Base-by-base conservation (phyloP, 2,797 vertebrate genomes). In the Enteromius fasciolatus region DNA sequence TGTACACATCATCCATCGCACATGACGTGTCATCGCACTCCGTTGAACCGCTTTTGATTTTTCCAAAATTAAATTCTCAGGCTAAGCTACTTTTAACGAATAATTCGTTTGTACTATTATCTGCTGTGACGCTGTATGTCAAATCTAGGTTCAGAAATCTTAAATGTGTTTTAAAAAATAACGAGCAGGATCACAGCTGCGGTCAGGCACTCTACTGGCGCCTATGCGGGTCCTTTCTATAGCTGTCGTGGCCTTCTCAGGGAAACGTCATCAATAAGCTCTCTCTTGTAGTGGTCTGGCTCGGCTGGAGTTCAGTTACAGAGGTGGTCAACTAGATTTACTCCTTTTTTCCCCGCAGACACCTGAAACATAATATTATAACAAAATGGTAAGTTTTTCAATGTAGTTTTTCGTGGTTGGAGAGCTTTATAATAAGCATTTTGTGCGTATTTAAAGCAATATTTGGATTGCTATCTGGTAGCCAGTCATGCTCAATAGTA, bases 181-280 rank as follows among this genome's bases (percentile, higher is more conserved):
- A 63, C 61, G 14, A 7, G 14, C 10, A 15, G 9, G 7, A 1
- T n/a, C 6, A 2, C 0, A 11, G 20, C 70, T 9, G 1, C 6
- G 12, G 9, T 80, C 92, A 93, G 94, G 95, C 94, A 44, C 86
- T 25, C 54, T 0, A 0, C 57, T 5, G 85, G 89, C 33, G 82
- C 1, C 59, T 87, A 85, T 3, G 1, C 0, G 57, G 94, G 93
- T 90, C 94, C 88, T 94, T 41, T 63, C 46, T 76, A 90, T 84
- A 87, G 93, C 90, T 90, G 93, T 95, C 95, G 94, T 96, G 94
- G 94, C 94, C 92, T 94, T 95, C 92, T 92, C 87, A 90, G 90
- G 85, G 75, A 12, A 63, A 78, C 94, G 93, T 95, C 92, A 95
- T 91, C 93, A 76, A 89, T 68, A 66, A 20, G 86, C 89, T 88